phyloP scores from a whole-genome alignment of 2,888 invertebrate species.

The Drosophila mercatorum region DNA sequence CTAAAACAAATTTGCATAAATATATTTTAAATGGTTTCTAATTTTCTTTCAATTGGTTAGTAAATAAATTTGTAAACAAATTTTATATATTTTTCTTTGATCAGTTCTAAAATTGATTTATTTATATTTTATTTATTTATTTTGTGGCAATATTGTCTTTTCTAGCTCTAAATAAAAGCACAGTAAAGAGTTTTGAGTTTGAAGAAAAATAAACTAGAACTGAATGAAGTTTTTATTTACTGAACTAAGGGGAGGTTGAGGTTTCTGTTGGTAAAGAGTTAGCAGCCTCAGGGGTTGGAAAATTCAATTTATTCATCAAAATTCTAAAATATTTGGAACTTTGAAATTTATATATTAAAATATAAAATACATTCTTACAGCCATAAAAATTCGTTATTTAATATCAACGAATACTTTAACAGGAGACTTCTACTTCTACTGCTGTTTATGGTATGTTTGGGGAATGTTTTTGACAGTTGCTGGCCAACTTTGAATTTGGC shows the following conservation, averaged over 20 bases:
- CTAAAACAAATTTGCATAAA: constrained; percentile 8
- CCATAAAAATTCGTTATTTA: no score
- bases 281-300: no score
- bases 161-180: not conserved
- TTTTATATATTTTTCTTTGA: not conserved
- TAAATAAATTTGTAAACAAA: not conserved
- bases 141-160: not conserved
- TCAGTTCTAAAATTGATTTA: not conserved
- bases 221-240: not conserved
- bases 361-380: not conserved
- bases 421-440: no score
- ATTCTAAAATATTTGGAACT: not conserved
- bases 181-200: not conserved
- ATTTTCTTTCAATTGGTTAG: constrained; percentile 5
- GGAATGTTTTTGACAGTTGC: not conserved
- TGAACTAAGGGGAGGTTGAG: not conserved
- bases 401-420: no score
- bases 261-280: not conserved
- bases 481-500: not conserved
- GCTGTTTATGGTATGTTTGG: no score
- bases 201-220: not conserved
- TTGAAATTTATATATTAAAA: no score
- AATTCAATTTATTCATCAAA: not conserved
- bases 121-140: not conserved
- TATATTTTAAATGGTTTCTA: constrained; percentile 16